phyloP scores from a whole-genome alignment of 2,888 invertebrate species.

The Girardia tigrina region DNA sequence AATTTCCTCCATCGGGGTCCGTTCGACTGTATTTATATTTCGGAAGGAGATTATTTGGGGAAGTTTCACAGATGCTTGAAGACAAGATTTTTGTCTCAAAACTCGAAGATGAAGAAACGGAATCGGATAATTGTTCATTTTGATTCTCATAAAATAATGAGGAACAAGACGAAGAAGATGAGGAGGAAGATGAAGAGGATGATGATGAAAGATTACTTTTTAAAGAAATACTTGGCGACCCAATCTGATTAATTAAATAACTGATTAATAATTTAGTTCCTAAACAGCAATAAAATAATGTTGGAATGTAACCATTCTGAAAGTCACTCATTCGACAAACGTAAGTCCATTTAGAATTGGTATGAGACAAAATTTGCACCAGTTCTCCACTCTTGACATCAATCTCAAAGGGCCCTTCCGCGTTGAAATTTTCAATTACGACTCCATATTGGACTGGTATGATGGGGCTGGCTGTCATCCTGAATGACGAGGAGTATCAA shows the following conservation, averaged over 20 bases:
- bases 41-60: background rate
- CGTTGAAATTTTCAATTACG: conserved; percentile 5
- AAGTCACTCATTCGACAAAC: conserved; percentile 7
- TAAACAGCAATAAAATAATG: background rate
- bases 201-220: background rate
- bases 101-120: background rate
- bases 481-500: no score
- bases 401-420: conserved; percentile 8
- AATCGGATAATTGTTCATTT: background rate
- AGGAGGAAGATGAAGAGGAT: background rate
- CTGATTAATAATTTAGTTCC: background rate
- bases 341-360: background rate
- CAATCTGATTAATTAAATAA: background rate
- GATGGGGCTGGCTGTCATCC: background rate
- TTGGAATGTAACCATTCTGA: background rate
- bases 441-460: background rate
- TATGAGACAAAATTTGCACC: background rate
- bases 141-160: background rate
- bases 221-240: background rate
- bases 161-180: background rate
- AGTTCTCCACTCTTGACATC: background rate
- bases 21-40: background rate
- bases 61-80: background rate
- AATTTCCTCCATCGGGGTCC: background rate
- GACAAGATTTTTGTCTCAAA: background rate